These are phyloP conservation scores for Crocuta crocuta DNA, from an alignment of 2,113 vertebrate species.

Conservation along the genomic window DNA sequence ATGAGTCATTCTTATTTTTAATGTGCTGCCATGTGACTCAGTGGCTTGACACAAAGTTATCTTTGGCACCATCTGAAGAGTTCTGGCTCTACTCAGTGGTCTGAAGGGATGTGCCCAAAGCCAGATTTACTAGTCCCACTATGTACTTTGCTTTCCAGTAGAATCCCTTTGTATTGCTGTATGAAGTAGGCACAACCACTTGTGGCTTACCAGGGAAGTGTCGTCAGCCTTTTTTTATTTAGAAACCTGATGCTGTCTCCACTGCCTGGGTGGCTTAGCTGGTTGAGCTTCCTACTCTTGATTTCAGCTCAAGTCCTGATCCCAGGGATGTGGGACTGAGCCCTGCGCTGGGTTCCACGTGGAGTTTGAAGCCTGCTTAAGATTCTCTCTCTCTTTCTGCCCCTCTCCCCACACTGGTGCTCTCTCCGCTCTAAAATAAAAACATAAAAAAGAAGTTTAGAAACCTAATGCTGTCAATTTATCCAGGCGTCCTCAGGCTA, in stretches of 20 bases:
- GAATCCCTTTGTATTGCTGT: not conserved
- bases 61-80: not conserved
- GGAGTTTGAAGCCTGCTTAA: too few relatives aligned
- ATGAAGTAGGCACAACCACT: not conserved
- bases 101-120: not conserved
- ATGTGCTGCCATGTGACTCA: not conserved
- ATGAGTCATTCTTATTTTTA: slow-evolving; percentile 45
- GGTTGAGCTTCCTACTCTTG: too few relatives aligned
- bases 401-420: too few relatives aligned
- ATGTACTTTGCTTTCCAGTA: not conserved
- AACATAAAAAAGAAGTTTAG: not conserved
- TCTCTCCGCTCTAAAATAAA: too few relatives aligned
- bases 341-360: too few relatives aligned
- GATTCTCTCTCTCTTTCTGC: too few relatives aligned
- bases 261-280: too few relatives aligned
- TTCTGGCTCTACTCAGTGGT: not conserved
- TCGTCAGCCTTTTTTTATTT: not conserved
- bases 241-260: not conserved
- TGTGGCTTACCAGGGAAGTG: not conserved
- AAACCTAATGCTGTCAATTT: not conserved
- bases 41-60: not conserved
- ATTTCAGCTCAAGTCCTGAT: too few relatives aligned
- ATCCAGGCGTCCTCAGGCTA: not conserved
- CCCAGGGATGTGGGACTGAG: too few relatives aligned
- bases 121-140: not conserved